These are phyloP conservation scores for Diacarnus erythraeanus DNA, from an alignment of 37 sponge, comb jelly and placozoan genomes.

Conservation along the genomic window DNA sequence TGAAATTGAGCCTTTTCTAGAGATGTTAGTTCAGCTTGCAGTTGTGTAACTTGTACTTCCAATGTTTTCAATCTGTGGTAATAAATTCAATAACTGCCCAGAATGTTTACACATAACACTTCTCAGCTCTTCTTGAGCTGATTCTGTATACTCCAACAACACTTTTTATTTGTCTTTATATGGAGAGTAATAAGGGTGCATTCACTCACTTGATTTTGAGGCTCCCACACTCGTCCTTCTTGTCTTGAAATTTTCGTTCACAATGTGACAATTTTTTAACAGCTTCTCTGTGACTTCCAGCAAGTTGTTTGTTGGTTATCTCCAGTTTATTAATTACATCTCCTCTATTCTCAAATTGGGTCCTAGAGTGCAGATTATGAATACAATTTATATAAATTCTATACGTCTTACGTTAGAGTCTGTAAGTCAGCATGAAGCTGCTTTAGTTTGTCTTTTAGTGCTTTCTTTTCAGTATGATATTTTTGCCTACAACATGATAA, in stretches of 20 bases:
- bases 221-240: slow-evolving; percentile 21
- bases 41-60: slow-evolving; percentile 21
- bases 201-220: slow-evolving; percentile 17
- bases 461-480: slow-evolving; percentile 14
- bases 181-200: not conserved
- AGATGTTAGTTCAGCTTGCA: slow-evolving; percentile 38
- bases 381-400: too few species aligned
- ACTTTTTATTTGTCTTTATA: too few species aligned
- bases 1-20: slow-evolving; percentile 30
- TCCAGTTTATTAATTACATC: slow-evolving; percentile 20
- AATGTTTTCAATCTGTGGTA: not conserved
- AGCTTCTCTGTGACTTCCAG: slow-evolving; percentile 7
- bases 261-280: slow-evolving; percentile 8
- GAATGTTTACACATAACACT: too few species aligned
- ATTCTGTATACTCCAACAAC: too few species aligned
- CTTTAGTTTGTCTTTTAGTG: slow-evolving; percentile 16
- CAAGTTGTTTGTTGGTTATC: not conserved
- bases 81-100: not conserved
- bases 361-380: not conserved
- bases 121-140: too few species aligned
- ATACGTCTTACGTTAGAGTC: slow-evolving; percentile 13
- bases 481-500: not conserved
- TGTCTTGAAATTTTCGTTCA: slow-evolving; percentile 19
- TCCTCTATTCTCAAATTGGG: slow-evolving; percentile 14
- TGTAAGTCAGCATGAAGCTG: slow-evolving; percentile 1